These are phyloP conservation scores for Gallirallus australis DNA, from an alignment of 2,797 vertebrate genomes.

Conservation along the genomic window DNA sequence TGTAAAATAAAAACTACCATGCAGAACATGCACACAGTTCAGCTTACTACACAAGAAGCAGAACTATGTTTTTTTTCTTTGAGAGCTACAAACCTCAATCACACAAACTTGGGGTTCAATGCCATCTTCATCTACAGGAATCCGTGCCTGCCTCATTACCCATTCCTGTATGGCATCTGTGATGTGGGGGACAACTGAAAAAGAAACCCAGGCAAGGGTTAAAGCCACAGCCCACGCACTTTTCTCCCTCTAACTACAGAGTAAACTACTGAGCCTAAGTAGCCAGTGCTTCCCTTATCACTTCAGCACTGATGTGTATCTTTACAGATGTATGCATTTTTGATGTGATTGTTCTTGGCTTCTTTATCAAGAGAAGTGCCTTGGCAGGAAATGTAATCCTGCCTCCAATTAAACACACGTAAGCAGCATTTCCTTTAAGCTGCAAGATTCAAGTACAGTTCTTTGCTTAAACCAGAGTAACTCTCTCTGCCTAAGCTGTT, in stretches of 20 bases:
- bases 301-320: neutral
- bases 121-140: conserved; percentile 92
- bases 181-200: conserved; percentile 94
- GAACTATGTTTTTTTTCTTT: neutral
- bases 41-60: neutral
- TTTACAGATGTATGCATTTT: neutral
- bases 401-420: conserved; percentile 7
- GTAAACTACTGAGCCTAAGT: neutral
- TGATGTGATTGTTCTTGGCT: conserved; percentile 5
- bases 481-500: too few species aligned
- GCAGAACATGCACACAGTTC: rapidly evolving
- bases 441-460: conserved; percentile 1
- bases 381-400: conserved; percentile 29
- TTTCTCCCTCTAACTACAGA: neutral
- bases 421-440: neutral
- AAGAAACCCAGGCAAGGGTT: conserved; percentile 28
- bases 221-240: neutral
- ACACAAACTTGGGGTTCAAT: conserved; percentile 95
- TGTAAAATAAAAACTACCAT: neutral
- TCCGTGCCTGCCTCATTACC: conserved; percentile 92
- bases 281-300: neutral
- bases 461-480: neutral
- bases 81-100: conserved; percentile 87
- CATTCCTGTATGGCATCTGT: conserved; percentile 98
- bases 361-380: neutral